Percentiles rank a stretch among this genome's conserved stretches.
These are phyloP conservation scores for Schizaphis graminum DNA, from an alignment of 2,888 invertebrate genomes.

Conservation along the genomic window DNA sequence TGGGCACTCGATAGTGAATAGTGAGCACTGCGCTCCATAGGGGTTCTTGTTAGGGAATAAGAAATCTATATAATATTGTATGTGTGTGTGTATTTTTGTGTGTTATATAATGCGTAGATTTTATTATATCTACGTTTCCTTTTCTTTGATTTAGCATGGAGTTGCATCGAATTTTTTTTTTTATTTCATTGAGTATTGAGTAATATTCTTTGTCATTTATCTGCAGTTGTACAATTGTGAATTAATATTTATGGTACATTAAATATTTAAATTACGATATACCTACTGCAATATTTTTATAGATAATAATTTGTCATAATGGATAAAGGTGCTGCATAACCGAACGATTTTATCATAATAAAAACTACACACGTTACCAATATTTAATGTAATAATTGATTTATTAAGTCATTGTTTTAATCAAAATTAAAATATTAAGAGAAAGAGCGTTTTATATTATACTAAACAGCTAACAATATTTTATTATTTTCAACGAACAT, in stretches of 20 bases:
- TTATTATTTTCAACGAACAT: background rate
- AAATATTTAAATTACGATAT: background rate
- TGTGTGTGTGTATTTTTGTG: background rate
- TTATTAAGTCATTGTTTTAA: background rate
- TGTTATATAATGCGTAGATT: background rate
- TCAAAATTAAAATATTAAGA: background rate
- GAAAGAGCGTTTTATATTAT: background rate
- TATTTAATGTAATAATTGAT: background rate
- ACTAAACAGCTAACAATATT: background rate
- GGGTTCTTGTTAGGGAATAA: background rate
- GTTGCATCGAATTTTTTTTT: background rate
- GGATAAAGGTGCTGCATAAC: background rate
- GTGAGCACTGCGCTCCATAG: background rate
- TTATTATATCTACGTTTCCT: background rate
- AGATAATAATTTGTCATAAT: background rate
- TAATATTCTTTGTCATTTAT: background rate
- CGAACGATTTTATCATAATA: background rate
- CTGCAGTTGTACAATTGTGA: background rate
- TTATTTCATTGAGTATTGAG: background rate
- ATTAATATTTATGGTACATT: background rate
- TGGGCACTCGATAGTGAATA: background rate
- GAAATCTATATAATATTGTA: background rate
- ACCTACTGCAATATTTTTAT: background rate
- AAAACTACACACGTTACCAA: background rate
- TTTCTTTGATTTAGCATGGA: background rate